Percentiles rank a stretch among this genome's conserved stretches.
Evolutionary conservation across 2,113 vertebrate genomes (phyloP).

Genomic region (Marcusenius ussheri): DNA sequence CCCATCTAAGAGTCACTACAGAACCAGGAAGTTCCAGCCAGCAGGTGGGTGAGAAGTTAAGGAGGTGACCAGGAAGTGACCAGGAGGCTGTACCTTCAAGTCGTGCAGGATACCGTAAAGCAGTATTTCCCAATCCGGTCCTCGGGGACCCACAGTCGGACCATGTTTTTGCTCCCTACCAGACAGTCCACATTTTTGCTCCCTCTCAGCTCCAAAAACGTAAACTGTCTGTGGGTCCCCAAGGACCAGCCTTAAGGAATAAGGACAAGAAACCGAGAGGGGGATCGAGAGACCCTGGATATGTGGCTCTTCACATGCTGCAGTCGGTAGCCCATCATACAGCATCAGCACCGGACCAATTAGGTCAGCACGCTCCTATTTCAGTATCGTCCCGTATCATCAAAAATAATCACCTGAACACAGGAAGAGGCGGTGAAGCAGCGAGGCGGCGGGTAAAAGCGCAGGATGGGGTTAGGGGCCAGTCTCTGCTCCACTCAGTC

Average conservation of each 20-base stretch:
- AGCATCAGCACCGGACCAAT: not conserved
- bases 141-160: not conserved
- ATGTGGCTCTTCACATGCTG: not conserved
- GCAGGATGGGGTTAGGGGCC: not conserved
- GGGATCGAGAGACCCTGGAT: not conserved
- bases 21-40: not conserved
- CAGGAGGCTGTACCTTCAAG: not conserved
- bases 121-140: not conserved
- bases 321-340: not conserved
- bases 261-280: not conserved
- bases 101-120: not conserved
- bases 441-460: not conserved
- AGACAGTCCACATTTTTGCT: not conserved
- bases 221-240: not conserved
- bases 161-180: not conserved
- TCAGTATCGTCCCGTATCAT: not conserved
- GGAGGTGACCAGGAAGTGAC: not conserved
- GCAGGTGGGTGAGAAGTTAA: not conserved
- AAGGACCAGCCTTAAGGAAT: not conserved
- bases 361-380: not conserved
- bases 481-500: not conserved
- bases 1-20: not conserved
- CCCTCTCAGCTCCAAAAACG: not conserved
- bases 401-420: not conserved
- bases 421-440: not conserved